Percentiles rank a stretch among this genome's conserved stretches.
These are phyloP conservation scores for Paratilapia polleni DNA, from an alignment of 2,113 vertebrate species.

Conservation along the genomic window DNA sequence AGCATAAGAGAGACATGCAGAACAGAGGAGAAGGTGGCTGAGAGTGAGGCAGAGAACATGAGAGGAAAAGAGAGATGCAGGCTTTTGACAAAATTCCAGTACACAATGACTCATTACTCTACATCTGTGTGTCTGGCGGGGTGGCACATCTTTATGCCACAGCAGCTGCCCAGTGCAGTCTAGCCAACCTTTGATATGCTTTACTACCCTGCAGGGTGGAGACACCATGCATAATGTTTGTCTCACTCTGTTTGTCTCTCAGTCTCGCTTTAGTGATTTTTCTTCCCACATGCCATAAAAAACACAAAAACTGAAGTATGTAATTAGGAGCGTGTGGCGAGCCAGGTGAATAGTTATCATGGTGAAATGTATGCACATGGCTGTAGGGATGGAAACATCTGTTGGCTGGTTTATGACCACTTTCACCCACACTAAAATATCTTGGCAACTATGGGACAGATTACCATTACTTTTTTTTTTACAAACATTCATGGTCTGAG, in stretches of 20 bases:
- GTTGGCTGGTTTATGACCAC: background rate
- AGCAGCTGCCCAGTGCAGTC: slow-evolving; percentile 60
- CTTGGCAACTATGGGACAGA: background rate
- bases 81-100: slow-evolving; percentile 62
- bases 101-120: slow-evolving; percentile 66
- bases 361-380: slow-evolving; percentile 6
- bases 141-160: slow-evolving; percentile 51
- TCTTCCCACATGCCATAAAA: background rate
- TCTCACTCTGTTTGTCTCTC: slow-evolving; percentile 38
- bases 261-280: slow-evolving; percentile 15
- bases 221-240: slow-evolving; percentile 51
- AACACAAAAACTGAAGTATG: slow-evolving; percentile 16
- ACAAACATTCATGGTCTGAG: background rate
- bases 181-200: slow-evolving; percentile 54
- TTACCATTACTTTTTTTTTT: slow-evolving; percentile 1
- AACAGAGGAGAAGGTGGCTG: slow-evolving; percentile 39
- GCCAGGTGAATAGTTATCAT: slow-evolving; percentile 5
- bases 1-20: slow-evolving; percentile 33
- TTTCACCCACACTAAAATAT: background rate
- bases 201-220: slow-evolving; percentile 48
- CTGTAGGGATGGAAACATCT: background rate
- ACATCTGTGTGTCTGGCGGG: slow-evolving; percentile 66
- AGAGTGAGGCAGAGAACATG: slow-evolving; percentile 2
- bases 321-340: background rate
- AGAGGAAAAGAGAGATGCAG: slow-evolving; percentile 55